These are phyloP conservation scores for Lagorchestes hirsutus DNA, from an alignment of 2,797 vertebrate species.

Conservation along the genomic window DNA sequence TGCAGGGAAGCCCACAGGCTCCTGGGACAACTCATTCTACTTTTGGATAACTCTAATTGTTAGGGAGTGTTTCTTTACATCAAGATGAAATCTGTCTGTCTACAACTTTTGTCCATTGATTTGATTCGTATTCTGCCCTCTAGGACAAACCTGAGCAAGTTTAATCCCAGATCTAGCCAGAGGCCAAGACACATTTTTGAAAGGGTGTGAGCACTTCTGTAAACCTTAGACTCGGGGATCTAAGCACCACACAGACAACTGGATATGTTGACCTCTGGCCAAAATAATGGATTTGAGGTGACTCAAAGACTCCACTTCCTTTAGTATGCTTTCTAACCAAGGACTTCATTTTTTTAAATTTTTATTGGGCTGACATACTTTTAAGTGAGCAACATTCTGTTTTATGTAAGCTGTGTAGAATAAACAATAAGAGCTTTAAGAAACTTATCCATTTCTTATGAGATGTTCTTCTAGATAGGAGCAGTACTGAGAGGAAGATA, in stretches of 20 bases:
- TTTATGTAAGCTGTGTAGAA: conserved; percentile 27
- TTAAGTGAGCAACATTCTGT: conserved; percentile 37
- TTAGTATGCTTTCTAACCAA: conserved; percentile 17
- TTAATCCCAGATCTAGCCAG: neutral
- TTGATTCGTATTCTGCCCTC: neutral
- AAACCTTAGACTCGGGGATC: neutral
- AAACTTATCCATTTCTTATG: conserved; percentile 70
- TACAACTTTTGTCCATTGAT: neutral
- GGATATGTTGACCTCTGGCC: neutral
- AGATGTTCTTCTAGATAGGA: conserved; percentile 25
- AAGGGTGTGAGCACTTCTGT: neutral
- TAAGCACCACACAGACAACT: neutral
- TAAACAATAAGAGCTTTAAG: conserved; percentile 57
- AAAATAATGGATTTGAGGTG: neutral
- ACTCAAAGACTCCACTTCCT: neutral
- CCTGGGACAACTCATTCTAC: neutral
- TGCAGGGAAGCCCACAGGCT: neutral
- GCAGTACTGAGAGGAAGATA: conserved; percentile 16
- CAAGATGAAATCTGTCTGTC: neutral
- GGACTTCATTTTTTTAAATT: neutral
- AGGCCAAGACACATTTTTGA: conserved; percentile 8
- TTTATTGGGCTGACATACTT: neutral
- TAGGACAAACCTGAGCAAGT: neutral
- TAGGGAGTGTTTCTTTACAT: neutral
- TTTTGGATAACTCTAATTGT: neutral